These are phyloP conservation scores for Rhynchophorus ferrugineus DNA, from an alignment of 1,140 invertebrate species.

Conservation along the genomic window DNA sequence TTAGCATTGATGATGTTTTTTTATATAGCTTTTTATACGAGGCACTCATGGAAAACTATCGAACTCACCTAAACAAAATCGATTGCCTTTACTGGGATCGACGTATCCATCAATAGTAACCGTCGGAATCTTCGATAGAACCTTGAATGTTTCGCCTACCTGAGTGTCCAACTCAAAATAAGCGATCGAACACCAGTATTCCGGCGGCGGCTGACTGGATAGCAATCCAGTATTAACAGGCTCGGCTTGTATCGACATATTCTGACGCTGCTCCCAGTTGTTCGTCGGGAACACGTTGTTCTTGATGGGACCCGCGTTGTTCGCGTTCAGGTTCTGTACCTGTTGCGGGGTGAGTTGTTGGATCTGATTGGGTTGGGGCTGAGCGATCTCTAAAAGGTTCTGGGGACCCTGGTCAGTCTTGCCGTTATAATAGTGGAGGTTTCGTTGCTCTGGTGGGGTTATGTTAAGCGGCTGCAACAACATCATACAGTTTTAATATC, in stretches of 20 bases:
- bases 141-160: slow-evolving; percentile 98
- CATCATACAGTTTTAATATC: too few relatives aligned
- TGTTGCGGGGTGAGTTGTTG: background rate
- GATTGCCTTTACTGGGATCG: slow-evolving; percentile 88
- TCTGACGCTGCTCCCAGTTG: slow-evolving; percentile 14
- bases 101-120: slow-evolving; percentile 97
- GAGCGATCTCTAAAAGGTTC: slow-evolving; percentile 9
- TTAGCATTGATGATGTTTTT: too few relatives aligned
- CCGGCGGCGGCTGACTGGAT: slow-evolving; percentile 81
- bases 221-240: slow-evolving; percentile 41
- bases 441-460: slow-evolving; percentile 8
- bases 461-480: slow-evolving; percentile 13
- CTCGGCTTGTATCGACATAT: slow-evolving; percentile 2
- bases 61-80: slow-evolving; percentile 72
- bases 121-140: slow-evolving; percentile 83
- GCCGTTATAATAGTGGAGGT: slow-evolving; percentile 14
- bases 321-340: background rate
- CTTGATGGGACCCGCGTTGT: slow-evolving; percentile 11
- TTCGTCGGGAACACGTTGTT: slow-evolving; percentile 15
- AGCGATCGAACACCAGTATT: slow-evolving; percentile 98
- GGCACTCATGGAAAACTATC: too few relatives aligned
- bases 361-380: background rate
- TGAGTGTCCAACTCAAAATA: slow-evolving; percentile 98
- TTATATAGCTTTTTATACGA: too few relatives aligned
- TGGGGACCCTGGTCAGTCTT: slow-evolving; percentile 6